Evolutionary conservation across 37 sponge, comb jelly and placozoan genomes (phyloP), one percentile per base, ranked within the genome.

Genomic region (Geodia barretti): DNA sequence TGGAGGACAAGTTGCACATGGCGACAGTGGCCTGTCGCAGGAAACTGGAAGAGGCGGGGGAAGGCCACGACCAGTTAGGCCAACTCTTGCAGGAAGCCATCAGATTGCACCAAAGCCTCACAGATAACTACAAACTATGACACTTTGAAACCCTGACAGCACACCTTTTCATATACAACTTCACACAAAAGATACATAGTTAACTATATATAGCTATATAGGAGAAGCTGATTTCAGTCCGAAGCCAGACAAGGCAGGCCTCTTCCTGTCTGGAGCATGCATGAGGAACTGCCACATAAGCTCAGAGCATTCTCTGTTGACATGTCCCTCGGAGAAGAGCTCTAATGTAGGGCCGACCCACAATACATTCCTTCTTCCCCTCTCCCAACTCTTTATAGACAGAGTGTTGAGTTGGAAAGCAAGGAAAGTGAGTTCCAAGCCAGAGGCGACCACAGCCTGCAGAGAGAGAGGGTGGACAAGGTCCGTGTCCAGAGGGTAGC

Each of bases 361-460:
- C 30, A 88, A 64, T n/a, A 87, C 62, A 39, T 92, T 92, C 66
- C 36, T 63, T 0, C 66, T 66, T 63, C 68, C 67, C 23, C 31
- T 40, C 9, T 76, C 73, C 7, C 34, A 26, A 7, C 66, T 39
- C 35, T 73, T 41, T 30, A 94, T 33, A 47, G 90, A 79, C 17
- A 94, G 86, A 0, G 91, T 90, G 75, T 94, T 90, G 38, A 94
- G 79, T 29, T 94, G 95, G 37, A 78, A 91, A 54, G 82, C 83
- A n/a, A 84, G 72, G 77, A 88, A 94, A 17, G 92, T 87, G 81
- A 91, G 87, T 64, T 43, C 41, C 23, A 72, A 64, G 20, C 95
- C 95, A 70, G 90, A 47, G 1, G 95, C 88, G 19, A 94, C 32
- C 17, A 94, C 76, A 20, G 78, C 84, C 60, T 94, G 95, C 1